phyloP scores from a whole-genome alignment of 2,113 vertebrate genomes.

The Stigmatopora argus region DNA sequence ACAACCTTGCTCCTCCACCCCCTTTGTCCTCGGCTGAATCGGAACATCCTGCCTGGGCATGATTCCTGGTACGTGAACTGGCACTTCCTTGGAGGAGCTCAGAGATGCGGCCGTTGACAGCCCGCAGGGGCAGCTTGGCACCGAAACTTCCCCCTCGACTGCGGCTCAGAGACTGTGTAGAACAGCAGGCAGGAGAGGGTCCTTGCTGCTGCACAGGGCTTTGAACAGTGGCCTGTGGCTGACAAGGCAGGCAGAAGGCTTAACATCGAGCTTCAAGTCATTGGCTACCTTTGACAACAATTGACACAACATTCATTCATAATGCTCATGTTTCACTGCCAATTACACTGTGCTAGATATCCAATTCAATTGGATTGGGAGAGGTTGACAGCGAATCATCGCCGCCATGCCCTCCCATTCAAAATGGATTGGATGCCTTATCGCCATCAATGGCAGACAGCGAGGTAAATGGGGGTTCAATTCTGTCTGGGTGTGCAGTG shows the following conservation, averaged over 20 bases:
- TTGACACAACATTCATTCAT: too few species aligned
- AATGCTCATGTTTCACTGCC: too few species aligned
- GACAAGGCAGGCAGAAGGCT: constrained; percentile 12
- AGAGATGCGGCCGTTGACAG: constrained; percentile 88
- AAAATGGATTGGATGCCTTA: too few species aligned
- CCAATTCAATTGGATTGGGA: too few species aligned
- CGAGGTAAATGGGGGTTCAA: too few species aligned
- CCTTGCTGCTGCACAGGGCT: constrained; percentile 75
- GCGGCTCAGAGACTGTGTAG: constrained; percentile 91
- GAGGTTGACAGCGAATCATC: too few species aligned
- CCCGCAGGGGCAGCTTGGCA: constrained; percentile 85
- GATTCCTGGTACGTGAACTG: constrained; percentile 62
- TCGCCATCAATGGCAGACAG: too few species aligned
- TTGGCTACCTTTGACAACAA: too few species aligned
- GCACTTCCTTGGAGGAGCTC: constrained; percentile 85
- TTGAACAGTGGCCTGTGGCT: constrained; percentile 62
- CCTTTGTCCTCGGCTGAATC: constrained; percentile 52
- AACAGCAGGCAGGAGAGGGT: constrained; percentile 82
- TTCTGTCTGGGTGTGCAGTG: too few species aligned
- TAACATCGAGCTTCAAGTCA: background rate
- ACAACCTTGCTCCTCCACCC: constrained; percentile 34
- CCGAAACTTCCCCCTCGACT: constrained; percentile 78
- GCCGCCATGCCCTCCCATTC: too few species aligned
- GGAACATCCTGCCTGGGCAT: constrained; percentile 55
- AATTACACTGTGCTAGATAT: too few species aligned